Percentiles rank a stretch among this genome's conserved stretches.
Conservation (phyloP, 1,140 invertebrate genomes). For the Oryzaephilus surinamensis region DNA sequence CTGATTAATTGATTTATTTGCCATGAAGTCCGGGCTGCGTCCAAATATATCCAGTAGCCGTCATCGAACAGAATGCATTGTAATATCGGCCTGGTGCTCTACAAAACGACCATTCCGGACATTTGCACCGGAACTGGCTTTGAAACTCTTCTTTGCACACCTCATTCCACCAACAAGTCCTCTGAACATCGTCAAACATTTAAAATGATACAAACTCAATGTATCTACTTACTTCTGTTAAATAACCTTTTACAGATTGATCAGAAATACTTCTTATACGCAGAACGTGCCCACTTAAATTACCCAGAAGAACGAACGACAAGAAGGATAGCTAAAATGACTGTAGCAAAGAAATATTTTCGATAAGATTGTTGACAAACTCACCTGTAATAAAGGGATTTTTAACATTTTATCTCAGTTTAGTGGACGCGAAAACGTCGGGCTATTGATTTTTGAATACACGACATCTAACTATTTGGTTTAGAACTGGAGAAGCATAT, state of each 20-base stretch:
- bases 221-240: conserved; percentile 54
- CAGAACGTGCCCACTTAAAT: conserved; percentile 28
- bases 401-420: conserved; percentile 13
- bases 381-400: conserved; percentile 19
- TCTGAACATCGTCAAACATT: conserved; percentile 39
- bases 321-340: no score
- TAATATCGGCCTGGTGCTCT: conserved; percentile 79
- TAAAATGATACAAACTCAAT: conserved; percentile 1
- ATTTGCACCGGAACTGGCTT: conserved; percentile 73
- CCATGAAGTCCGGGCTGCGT: conserved; percentile 52
- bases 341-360: no score
- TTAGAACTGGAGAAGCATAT: no score
- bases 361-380: conserved; percentile 2
- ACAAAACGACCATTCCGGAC: conserved; percentile 78
- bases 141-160: conserved; percentile 87
- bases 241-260: conserved; percentile 64
- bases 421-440: no score
- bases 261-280: conserved; percentile 63
- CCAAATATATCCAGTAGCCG: conserved; percentile 82
- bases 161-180: conserved; percentile 89
- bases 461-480: no score
- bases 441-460: no score
- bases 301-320: conserved; percentile 1
- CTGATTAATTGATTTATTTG: no score
- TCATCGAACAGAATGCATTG: conserved; percentile 82